A percentile compares a stretch with the other conserved stretches of the same genome.
Conservation (phyloP, 2,797 vertebrate species). For the Poecilia gillii region DNA sequence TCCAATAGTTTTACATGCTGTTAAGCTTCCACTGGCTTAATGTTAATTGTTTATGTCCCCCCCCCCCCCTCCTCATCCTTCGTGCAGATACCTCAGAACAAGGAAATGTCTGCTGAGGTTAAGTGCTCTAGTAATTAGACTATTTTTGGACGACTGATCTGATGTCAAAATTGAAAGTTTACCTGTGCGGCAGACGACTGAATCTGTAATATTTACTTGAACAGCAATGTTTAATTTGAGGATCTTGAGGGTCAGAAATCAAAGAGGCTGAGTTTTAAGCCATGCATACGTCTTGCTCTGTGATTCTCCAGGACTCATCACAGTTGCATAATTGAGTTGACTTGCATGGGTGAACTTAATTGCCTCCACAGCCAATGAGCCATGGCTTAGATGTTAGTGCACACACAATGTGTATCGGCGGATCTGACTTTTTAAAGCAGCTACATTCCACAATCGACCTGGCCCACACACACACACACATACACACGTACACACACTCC, state of each 20-base stretch:
- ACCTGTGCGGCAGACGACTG: background rate
- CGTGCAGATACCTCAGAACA: slow-evolving; percentile 24
- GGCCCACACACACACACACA: slow-evolving; percentile 12
- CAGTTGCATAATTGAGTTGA: slow-evolving; percentile 80
- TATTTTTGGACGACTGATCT: slow-evolving; percentile 5
- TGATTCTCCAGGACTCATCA: slow-evolving; percentile 75
- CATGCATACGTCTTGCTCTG: slow-evolving; percentile 61
- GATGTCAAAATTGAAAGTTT: slow-evolving; percentile 3
- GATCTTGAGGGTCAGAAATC: slow-evolving; percentile 4
- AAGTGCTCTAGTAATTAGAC: slow-evolving; percentile 13
- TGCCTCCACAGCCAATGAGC: slow-evolving; percentile 72
- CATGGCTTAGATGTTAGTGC: slow-evolving; percentile 61
- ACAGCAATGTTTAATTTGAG: slow-evolving; percentile 5
- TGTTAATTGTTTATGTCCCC: slow-evolving; percentile 24
- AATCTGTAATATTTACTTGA: background rate
- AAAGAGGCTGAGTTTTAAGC: slow-evolving; percentile 22
- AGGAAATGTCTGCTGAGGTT: slow-evolving; percentile 2
- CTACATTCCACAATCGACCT: slow-evolving; percentile 30
- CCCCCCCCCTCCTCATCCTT: background rate
- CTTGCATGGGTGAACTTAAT: slow-evolving; percentile 83
- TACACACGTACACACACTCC: slow-evolving; percentile 28
- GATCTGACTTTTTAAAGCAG: slow-evolving; percentile 71
- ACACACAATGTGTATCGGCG: slow-evolving; percentile 62
- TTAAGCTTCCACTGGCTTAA: slow-evolving; percentile 54
- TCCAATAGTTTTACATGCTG: slow-evolving; percentile 64